Base-by-base conservation (phyloP, 2,797 vertebrate genomes). In the Peromyscus attwateri region DNA sequence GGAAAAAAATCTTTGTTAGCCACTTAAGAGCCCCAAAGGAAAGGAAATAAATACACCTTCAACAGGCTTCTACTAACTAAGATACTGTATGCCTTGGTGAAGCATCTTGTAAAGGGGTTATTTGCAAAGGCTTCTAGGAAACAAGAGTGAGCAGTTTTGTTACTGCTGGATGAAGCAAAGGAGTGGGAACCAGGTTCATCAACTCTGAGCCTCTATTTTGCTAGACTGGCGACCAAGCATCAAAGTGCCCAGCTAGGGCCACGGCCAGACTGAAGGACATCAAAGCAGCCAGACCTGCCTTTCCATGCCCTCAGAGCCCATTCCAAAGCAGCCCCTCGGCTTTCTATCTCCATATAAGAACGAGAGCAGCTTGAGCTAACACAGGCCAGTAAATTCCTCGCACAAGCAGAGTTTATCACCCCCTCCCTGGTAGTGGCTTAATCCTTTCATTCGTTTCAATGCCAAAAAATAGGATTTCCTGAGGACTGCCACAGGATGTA, bases 121-220 rank as follows among this genome's bases (percentile, higher is more conserved):
- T 97, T 97, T 98, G 97, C 97, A 98, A 98, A 81, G 87, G 95
- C 70, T 97, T 98, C 85, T 77, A 97, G 97, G 90, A 97, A 98
- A 91, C 96, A 92, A 96, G 55, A 93, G 92, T 97, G 95, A 97
- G 95, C 96, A 97, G 97, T 96, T 96, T 98, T 96, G 75, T n/a
- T 90, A 98, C 97, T 77, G 94, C 0, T 97, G 89, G 77, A 52
- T 52, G 52, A 52, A 97, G 97, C 84, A 91, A 91, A 92, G 71
- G 89, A 97, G 73, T 0, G 90, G 37, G 89, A 98, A 95, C 68
- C 96, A 34, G 90, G 96, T 97, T 98, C 97, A 95, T 96, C 96
- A 98, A 97, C 93, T 98, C 97, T 23, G 97, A 95, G 68, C 49
- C 12, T 40, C n/a, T 43, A 34, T 96, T 97, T 97, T 94, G 76